phyloP scores from a whole-genome alignment of 2,113 vertebrate species.

The Solea solea region DNA sequence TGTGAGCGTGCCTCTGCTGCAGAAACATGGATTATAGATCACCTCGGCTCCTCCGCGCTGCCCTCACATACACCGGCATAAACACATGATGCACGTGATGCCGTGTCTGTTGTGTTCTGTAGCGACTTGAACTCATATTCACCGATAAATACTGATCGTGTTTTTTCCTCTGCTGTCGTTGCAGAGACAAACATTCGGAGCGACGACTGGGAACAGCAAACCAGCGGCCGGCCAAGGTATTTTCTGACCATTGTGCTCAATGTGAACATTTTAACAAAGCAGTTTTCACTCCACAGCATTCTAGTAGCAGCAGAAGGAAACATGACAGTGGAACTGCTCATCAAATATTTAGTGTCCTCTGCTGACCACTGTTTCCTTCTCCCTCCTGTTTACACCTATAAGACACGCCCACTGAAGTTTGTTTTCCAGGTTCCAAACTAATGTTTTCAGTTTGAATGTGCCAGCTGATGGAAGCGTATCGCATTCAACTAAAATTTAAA shows the following conservation, averaged over 20 bases:
- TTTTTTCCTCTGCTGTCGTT: conserved; percentile 38
- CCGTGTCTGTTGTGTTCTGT: neutral
- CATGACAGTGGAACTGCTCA: no score
- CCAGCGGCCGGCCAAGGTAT: conserved; percentile 76
- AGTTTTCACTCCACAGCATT: no score
- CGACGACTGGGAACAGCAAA: conserved; percentile 74
- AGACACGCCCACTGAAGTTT: no score
- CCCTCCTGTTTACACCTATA: no score
- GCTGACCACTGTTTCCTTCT: no score
- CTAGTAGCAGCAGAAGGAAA: no score
- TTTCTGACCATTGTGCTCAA: neutral
- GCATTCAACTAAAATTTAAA: no score
- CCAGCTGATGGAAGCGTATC: no score
- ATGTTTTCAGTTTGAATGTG: no score
- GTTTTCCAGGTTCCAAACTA: no score
- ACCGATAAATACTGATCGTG: neutral
- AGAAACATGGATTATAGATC: conserved; percentile 55
- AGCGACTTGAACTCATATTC: neutral
- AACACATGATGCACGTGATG: no score
- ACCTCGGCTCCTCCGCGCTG: neutral
- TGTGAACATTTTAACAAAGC: neutral
- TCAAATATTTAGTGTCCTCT: no score
- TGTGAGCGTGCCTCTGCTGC: conserved; percentile 14
- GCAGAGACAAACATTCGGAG: conserved; percentile 79
- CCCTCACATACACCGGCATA: conserved; percentile 1